Evolutionary conservation across 2,113 vertebrate species (phyloP).

Genomic region (Pluvialis apricaria): DNA sequence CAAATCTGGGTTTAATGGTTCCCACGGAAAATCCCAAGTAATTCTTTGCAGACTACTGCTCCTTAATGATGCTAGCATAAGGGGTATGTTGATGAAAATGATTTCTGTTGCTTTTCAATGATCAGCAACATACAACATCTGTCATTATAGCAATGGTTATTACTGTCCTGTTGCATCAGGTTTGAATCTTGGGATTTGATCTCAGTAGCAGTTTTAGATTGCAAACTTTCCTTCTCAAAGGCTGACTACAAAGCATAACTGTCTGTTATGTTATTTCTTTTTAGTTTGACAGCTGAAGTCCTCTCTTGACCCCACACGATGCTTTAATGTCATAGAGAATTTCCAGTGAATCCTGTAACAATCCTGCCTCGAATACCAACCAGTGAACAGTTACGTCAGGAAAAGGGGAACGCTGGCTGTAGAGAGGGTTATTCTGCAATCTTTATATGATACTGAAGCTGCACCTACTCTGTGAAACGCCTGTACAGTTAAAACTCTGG

Average conservation of each 20-base stretch:
- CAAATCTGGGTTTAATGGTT: background rate
- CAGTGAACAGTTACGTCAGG: background rate
- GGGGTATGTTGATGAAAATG: background rate
- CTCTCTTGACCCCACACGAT: background rate
- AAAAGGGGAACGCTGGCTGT: background rate
- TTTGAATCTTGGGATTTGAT: conserved; percentile 38
- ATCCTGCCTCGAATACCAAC: background rate
- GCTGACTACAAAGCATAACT: background rate
- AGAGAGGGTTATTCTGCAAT: background rate
- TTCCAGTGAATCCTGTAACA: background rate
- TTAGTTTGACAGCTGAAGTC: background rate
- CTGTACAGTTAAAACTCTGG: background rate
- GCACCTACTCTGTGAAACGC: background rate
- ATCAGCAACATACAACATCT: background rate
- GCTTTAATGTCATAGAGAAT: background rate
- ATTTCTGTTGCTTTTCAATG: background rate
- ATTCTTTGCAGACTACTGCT: background rate
- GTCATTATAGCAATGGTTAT: background rate
- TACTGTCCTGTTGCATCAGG: conserved; percentile 28
- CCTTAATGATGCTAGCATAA: background rate
- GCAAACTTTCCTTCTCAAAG: background rate
- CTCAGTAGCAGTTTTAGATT: background rate
- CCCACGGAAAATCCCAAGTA: background rate
- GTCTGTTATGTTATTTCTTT: background rate
- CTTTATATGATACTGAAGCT: background rate